Evolutionary conservation across 2,888 invertebrate species (phyloP), one percentile per base, ranked within the genome.

Genomic region (Drosophila picticornis): DNA sequence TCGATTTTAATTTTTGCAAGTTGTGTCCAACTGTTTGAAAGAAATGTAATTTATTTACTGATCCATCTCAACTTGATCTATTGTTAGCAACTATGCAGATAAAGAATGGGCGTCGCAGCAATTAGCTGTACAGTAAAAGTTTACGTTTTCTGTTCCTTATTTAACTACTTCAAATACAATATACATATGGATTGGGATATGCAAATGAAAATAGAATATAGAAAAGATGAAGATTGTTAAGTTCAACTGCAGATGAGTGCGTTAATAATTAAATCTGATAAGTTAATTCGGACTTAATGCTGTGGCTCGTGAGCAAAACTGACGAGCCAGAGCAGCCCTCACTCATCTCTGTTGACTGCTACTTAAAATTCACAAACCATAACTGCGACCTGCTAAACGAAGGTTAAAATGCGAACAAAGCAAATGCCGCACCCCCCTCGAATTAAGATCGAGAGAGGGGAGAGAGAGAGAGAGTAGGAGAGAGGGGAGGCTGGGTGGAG

Each of bases 321-420:
- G 81, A 72, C 48, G 64, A 65, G 46, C 46, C 71, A 61, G 63
- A 64, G 56, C 53, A 27, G 51, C 29, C 43, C 29, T 22, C 59
- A 52, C 43, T 72, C 58, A 50, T 19, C 38, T 19, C 43, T 34
- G 22, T 7, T 51, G 65, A 55, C 51, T 57, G 58, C 80, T 62
- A 64, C 67, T 87, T 86, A 80, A 88, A 83, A 87, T 90, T 84
- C 90, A 87, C 84, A 77, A 78, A 76, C 90, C 90, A 87, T 90
- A 90, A 81, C 87, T 70, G 75, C 82, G 82, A 89, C 76, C 74
- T 75, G 90, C 85, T 89, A 90, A 88, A 84, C 90, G 90, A 79
- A 88, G 80, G 87, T 73, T 85, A 73, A 81, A 88, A 83, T 80
- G 88, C 57, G 65, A 80, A 87, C 88, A 88, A 85, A 80, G 80